Evolutionary conservation across 2,888 invertebrate genomes (phyloP), one percentile per base, ranked within the genome.

Genomic region (Lepidochrysops patricia): DNA sequence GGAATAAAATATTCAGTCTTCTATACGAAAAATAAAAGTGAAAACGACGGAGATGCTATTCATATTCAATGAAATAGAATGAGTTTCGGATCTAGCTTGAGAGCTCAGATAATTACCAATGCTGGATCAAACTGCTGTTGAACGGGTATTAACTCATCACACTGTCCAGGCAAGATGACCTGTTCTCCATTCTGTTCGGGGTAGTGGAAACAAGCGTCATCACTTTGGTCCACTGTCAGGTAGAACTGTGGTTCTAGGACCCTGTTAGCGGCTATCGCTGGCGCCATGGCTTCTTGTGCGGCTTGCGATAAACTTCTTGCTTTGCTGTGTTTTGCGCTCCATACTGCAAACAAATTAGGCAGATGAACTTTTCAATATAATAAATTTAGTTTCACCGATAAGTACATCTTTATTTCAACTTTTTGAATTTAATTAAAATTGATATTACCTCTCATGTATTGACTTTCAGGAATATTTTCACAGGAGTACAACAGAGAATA

Each of bases 261-360:
- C 9, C 67, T 64, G 63, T 74, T 81, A 59, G 57, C 61, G 0
- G 63, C 63, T 4, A 86, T 79, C 1, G 70, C 26, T 0, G 69
- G 60, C 0, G 68, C 67, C 67, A 84, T 77, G 0, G 72, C 71
- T 0, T 61, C 60, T 49, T 79, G 71, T 0, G 79, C 75, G 0
- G 68, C 70, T 23, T 62, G 57, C 0, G 78, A 63, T 26, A 80
- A 67, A 1, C 61, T 48, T 0, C 79, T 75, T 0, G 72, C 25
- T 56, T 75, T 80, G 68, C 85, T 85, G 68, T 84, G 79, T 64
- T 82, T 83, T 1, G 82, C 82, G 63, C 86, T 86, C 86, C 86
- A 87, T 57, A 86, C 87, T 87, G 70, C 4, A 67, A 74, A n/a
- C n/a, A n/a, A n/a, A n/a, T n/a, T n/a, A n/a, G n/a, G n/a, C n/a